phyloP scores from a whole-genome alignment of 1,140 invertebrate species.

The Berghia stephanieae region DNA sequence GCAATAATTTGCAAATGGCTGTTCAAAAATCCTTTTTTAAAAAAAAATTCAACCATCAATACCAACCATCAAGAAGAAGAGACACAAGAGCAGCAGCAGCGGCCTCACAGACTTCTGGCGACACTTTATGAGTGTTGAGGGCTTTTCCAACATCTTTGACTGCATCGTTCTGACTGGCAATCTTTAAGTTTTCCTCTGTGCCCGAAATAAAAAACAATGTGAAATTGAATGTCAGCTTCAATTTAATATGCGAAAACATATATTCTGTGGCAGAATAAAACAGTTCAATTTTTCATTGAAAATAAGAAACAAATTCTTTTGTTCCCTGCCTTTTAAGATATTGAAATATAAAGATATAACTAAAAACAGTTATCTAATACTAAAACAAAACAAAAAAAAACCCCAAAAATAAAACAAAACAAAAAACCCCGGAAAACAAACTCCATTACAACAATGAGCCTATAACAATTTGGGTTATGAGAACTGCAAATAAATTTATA shows the following conservation, averaged over 20 bases:
- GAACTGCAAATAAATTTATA: too few species aligned
- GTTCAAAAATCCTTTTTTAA: slow-evolving; percentile 3
- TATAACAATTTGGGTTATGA: too few species aligned
- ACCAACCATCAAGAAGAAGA: slow-evolving; percentile 59
- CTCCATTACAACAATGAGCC: too few species aligned
- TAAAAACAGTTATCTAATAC: background rate
- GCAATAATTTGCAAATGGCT: background rate
- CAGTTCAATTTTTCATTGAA: background rate
- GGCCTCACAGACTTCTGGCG: slow-evolving; percentile 54
- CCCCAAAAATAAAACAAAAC: too few species aligned
- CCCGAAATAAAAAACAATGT: background rate
- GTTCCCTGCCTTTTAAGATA: background rate
- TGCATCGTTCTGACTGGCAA: slow-evolving; percentile 48
- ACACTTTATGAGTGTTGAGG: slow-evolving; percentile 49
- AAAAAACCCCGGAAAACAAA: too few species aligned
- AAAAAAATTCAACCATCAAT: background rate
- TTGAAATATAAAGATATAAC: background rate
- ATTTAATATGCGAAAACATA: too few species aligned
- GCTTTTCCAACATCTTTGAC: slow-evolving; percentile 52
- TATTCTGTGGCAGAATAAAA: background rate
- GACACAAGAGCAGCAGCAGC: slow-evolving; percentile 56
- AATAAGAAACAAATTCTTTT: background rate
- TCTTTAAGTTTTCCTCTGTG: slow-evolving; percentile 56
- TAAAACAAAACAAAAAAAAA: too few species aligned
- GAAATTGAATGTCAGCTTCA: too few species aligned